These are phyloP conservation scores for Ophion slaviceki DNA, from an alignment of 2,888 invertebrate genomes.

Conservation along the genomic window DNA sequence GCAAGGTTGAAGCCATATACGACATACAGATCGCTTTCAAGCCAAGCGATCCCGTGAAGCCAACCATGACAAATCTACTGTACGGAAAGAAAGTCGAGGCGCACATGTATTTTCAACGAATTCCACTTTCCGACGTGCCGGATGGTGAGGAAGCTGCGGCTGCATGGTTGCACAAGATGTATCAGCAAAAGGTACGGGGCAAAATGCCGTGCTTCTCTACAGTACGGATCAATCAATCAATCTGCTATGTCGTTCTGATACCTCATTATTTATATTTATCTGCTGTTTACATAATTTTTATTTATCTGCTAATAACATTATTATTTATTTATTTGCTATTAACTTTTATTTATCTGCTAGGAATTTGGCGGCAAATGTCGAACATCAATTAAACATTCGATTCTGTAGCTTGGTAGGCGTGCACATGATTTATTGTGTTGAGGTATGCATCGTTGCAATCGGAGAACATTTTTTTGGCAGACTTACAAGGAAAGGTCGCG, in stretches of 20 bases:
- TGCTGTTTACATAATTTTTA: not conserved
- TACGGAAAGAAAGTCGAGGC: slow-evolving; percentile 90
- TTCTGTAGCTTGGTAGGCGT: no score
- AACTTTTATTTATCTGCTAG: no score
- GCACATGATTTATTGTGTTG: no score
- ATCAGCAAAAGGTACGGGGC: slow-evolving; percentile 89
- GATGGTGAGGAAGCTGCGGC: slow-evolving; percentile 90
- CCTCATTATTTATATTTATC: not conserved
- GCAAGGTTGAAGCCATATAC: slow-evolving; percentile 92
- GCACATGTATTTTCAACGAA: slow-evolving; percentile 91
- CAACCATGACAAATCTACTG: slow-evolving; percentile 92
- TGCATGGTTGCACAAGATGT: slow-evolving; percentile 93
- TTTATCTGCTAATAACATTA: no score
- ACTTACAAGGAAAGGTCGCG: no score
- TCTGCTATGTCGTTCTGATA: not conserved
- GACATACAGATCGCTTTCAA: slow-evolving; percentile 92
- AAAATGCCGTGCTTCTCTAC: not conserved
- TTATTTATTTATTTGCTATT: no score
- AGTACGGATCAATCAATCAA: not conserved
- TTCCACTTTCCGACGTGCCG: slow-evolving; percentile 92
- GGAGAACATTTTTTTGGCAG: no score
- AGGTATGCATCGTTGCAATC: no score
- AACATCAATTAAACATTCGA: no score
- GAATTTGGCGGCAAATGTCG: no score
- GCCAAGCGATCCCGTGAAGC: slow-evolving; percentile 87